Percentiles rank a stretch among this genome's conserved stretches.
Conservation (phyloP, 2,113 vertebrate genomes). For the Australoheros scitulus region DNA sequence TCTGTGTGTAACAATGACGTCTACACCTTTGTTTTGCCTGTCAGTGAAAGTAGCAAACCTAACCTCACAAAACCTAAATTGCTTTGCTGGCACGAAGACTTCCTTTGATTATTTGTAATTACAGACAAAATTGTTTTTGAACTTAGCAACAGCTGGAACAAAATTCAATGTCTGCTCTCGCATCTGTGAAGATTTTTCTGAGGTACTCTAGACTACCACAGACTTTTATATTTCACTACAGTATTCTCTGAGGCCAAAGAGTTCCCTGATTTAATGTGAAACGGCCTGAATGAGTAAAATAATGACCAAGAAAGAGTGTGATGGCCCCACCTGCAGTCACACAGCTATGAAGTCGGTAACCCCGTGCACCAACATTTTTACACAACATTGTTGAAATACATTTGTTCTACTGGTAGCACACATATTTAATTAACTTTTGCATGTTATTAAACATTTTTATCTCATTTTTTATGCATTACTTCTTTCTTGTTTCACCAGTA, state of each 20-base stretch:
- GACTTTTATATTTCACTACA: neutral
- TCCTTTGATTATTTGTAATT: slow-evolving; percentile 13
- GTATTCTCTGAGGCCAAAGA: neutral
- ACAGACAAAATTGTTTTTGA: slow-evolving; percentile 12
- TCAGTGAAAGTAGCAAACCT: neutral
- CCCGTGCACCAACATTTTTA: no score
- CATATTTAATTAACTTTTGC: neutral
- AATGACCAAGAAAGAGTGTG: neutral
- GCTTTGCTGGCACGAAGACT: slow-evolving; percentile 7
- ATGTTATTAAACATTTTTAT: neutral
- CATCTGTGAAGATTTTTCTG: neutral
- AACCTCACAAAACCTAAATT: neutral
- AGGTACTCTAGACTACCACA: neutral
- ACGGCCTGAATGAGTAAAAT: neutral
- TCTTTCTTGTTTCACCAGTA: neutral
- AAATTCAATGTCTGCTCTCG: neutral
- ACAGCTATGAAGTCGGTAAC: neutral
- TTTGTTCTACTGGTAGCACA: no score
- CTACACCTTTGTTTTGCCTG: neutral
- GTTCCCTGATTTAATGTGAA: neutral
- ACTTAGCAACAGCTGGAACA: slow-evolving; percentile 1
- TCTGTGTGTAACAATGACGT: neutral
- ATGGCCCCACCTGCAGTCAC: neutral
- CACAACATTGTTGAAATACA: neutral
- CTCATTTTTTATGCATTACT: neutral